Evolutionary conservation across 2,797 vertebrate species (phyloP), one percentile per base, ranked within the genome.

Genomic region (Xenopus petersii): DNA sequence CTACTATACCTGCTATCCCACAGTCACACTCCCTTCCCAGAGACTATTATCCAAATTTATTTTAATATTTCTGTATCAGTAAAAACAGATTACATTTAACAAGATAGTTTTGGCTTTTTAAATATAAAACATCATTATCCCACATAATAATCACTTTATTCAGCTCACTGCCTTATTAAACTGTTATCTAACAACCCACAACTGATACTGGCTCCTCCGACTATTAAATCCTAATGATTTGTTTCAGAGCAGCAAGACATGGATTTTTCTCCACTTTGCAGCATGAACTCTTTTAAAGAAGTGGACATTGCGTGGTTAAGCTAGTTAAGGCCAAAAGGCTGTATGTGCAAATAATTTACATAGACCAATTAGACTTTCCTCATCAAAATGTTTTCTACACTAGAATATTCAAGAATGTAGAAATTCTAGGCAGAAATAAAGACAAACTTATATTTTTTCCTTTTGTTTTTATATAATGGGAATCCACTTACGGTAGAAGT

Each of bases 141-240:
- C 67, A n/a, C 67, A 69, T 69, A 60, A 70, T 70, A 48, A 70
- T 70, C 30, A 60, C 33, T 70, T 70, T 60, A 60, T 36, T 46
- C 68, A 60, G 24, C 68, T 59, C 21, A 54, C 56, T 59, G n/a
- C 56, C 68, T 55, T 69, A 70, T 70, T 70, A 70, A 56, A 55
- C 66, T 55, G 11, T 67, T 67, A 65, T 16, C 21, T 21, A 67
- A 51, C 54, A 70, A 60, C 55, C 11, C 24, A 10, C n/a, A 13
- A 33, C 15, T 46, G 26, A 48, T 70, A 12, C 55, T 13, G 16
- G 4, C 21, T 70, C 7, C 56, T 42, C 67, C 12, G 56, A 70
- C 68, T 70, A 60, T 55, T 70, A 60, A 56, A 70, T 46, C 55
- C 55, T 70, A 70, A 69, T 69, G 51, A 58, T 58, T 69, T 69